Percentiles rank a stretch among this genome's conserved stretches.
Evolutionary conservation across 2,113 vertebrate species (phyloP).

Genomic region (Rhipidura dahli): DNA sequence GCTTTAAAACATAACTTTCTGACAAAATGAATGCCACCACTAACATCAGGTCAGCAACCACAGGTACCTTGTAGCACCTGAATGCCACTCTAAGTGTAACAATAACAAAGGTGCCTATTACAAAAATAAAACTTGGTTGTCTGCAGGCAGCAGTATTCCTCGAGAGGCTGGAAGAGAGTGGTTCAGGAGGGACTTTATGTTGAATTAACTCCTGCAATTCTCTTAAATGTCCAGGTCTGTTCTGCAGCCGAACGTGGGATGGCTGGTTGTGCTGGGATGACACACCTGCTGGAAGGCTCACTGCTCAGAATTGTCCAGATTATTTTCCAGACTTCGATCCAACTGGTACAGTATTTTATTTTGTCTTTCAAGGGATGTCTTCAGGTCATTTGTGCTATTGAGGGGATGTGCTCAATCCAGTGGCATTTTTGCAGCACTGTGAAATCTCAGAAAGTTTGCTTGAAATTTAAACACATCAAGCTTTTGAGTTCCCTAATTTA

Average conservation of each 20-base stretch:
- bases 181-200: background rate
- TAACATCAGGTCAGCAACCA: background rate
- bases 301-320: conserved; percentile 85
- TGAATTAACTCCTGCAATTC: background rate
- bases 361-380: background rate
- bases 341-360: conserved; percentile 75
- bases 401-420: background rate
- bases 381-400: background rate
- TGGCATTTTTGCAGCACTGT: background rate
- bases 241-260: conserved; percentile 90
- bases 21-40: background rate
- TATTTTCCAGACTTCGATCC: conserved; percentile 94
- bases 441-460: background rate
- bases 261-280: conserved; percentile 94
- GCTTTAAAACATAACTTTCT: background rate
- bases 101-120: background rate
- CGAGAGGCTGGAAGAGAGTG: background rate
- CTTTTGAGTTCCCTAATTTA: background rate
- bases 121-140: background rate
- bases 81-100: background rate
- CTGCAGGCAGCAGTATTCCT: background rate
- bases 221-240: conserved; percentile 70
- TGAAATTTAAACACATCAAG: background rate
- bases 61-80: background rate
- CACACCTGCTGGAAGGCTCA: conserved; percentile 78